Base-by-base conservation (phyloP, 2,888 invertebrate species). In the Epicampocera succincta region DNA sequence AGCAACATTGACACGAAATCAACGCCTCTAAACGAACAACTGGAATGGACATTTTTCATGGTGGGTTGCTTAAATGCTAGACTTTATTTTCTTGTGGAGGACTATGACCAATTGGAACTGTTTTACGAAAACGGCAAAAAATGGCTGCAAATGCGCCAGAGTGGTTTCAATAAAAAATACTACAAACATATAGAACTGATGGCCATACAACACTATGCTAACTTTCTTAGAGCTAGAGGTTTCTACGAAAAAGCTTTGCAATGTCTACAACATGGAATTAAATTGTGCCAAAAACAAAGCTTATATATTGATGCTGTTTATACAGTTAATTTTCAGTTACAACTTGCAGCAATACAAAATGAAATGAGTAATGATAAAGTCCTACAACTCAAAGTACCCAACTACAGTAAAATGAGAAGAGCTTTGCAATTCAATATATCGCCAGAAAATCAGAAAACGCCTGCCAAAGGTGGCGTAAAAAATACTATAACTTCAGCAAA, bases 31-130 rank as follows among this genome's bases (percentile, higher is more conserved):
- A 84, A 75, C 40, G 76, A 80, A n/a, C 85, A 87, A 71, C 76
- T 90, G 29, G 85, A 86, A 71, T 87, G 88, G 86, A 83, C 86
- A 13, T 86, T 84, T 15, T 89, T 90, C 3, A 78, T 86, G 29
- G 83, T 88, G 9, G 90, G 90, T 9, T 88, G 88, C 33, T 83
- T 90, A 0, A 86, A 87, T 84, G 90, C 90, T 0, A 87, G 90
- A 3, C 84, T 89, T 1, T 73, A 85, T 52, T 90, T 87, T 11
- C 84, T 91, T 1, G 86, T 85, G 21, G 84, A 87, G 2, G 84
- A 88, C 12, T 85, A 86, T 54, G 86, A 83, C 0, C 86, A 87
- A 58, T 77, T 90, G 11, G 85, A 87, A 5, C 58, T 73, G 0
- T 90, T 90, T 65, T 90, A 89, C 73, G 81, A 77, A 19, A 69